A percentile compares a stretch with the other conserved stretches of the same genome.
phyloP scores from a whole-genome alignment of 1,140 invertebrate species.

The Chrysopa pallens region DNA sequence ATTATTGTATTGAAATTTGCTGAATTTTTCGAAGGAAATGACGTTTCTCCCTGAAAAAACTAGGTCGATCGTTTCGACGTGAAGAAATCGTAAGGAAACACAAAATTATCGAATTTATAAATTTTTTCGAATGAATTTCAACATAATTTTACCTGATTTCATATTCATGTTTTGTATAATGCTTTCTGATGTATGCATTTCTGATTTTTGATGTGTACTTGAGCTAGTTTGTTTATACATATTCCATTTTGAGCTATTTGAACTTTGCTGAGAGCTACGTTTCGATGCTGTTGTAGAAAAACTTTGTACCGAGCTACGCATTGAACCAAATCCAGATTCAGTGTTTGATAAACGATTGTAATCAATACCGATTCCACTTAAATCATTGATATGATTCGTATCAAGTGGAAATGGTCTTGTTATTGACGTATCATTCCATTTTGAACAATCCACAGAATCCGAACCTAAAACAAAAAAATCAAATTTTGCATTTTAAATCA shows the following conservation, averaged over 20 bases:
- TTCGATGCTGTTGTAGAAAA: conserved; percentile 36
- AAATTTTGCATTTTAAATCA: too few relatives aligned
- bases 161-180: background rate
- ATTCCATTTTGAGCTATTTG: conserved; percentile 26
- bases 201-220: conserved; percentile 21
- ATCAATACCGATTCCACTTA: conserved; percentile 13
- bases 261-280: conserved; percentile 34
- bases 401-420: conserved; percentile 5
- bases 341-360: conserved; percentile 23
- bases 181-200: conserved; percentile 2
- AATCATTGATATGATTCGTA: conserved; percentile 12
- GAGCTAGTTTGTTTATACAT: conserved; percentile 5
- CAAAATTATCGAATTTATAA: too few relatives aligned
- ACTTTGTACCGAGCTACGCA: conserved; percentile 37
- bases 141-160: background rate
- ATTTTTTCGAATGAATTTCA: too few relatives aligned
- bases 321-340: conserved; percentile 49
- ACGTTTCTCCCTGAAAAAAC: too few relatives aligned
- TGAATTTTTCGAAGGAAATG: too few relatives aligned
- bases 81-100: too few relatives aligned
- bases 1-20: too few relatives aligned
- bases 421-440: too few relatives aligned
- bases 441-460: too few relatives aligned
- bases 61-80: too few relatives aligned
- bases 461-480: too few relatives aligned